Evolutionary conservation across 1,140 invertebrate genomes (phyloP), one percentile per base, ranked within the genome.

Genomic region (Drosophila bipectinata): DNA sequence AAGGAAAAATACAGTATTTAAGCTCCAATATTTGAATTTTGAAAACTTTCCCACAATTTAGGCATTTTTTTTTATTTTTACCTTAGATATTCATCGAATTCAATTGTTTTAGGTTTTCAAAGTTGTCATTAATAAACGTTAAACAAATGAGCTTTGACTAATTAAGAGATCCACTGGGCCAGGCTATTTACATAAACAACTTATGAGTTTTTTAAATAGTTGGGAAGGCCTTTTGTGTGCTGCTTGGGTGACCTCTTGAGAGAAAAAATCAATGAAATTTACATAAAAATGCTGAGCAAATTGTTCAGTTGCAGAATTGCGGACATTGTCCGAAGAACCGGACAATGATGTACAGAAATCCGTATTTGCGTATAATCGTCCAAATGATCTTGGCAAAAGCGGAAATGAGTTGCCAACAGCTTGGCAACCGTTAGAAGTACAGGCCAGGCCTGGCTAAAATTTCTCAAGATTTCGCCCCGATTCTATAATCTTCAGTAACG

Each of bases 371-470:
- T 60, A 59, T 85, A 83, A 83, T 77, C 58, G 53, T 59, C 7
- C 48, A 71, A 57, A 74, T 71, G 45, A 64, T 66, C 59, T 71
- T 24, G 21, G 48, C 66, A 60, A 59, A 68, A 74, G 64, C 81
- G 80, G 80, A 84, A 84, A 85, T 84, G 80, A 84, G 81, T 84
- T 53, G 81, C 48, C 80, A 58, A 63, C 45, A 53, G 34, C 24
- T 67, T 28, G 12, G 28, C 57, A 59, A 68, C 80, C 80, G 77
- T 84, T 77, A 44, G 39, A 14, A 41, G 41, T 60, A 34, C 14
- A 26, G 52, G 80, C 66, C 48, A 6, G 14, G n/a, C 41, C 18
- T 28, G 26, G 56, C 32, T 12, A 54, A 59, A 54, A 53, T 10
- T n/a, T 60, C 62, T 28, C 55, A 59, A 63, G 44, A 55, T 55